Percentiles rank a stretch among this genome's conserved stretches.
phyloP scores from a whole-genome alignment of 2,888 invertebrate genomes.

The Megastigmus dorsalis region DNA sequence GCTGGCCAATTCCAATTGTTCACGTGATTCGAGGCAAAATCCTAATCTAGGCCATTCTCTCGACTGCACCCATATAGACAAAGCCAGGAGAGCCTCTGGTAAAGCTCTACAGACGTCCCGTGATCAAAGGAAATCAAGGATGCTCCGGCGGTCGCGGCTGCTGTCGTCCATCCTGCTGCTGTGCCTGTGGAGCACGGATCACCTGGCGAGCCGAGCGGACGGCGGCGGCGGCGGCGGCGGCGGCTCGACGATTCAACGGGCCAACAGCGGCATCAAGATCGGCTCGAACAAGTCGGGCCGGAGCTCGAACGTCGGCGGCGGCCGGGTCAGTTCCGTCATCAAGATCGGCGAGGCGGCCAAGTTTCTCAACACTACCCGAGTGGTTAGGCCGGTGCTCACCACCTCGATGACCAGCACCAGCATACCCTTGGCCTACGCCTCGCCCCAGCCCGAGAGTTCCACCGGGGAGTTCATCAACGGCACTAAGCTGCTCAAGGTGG shows the following conservation, averaged over 20 bases:
- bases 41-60: too few relatives aligned
- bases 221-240: not conserved
- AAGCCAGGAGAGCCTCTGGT: too few relatives aligned
- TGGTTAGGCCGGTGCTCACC: conserved; percentile 21
- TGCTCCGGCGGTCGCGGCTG: too few relatives aligned
- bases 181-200: not conserved
- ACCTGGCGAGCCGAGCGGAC: not conserved
- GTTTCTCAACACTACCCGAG: conserved; percentile 38
- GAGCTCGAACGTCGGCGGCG: not conserved
- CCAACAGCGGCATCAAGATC: conserved; percentile 43
- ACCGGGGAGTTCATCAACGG: conserved; percentile 25
- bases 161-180: not conserved
- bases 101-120: too few relatives aligned
- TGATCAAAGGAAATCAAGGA: too few relatives aligned
- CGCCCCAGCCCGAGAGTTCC: conserved; percentile 17
- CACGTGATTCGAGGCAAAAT: too few relatives aligned
- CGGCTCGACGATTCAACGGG: conserved; percentile 4
- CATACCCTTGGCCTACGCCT: conserved; percentile 48
- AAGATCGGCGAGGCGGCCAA: conserved; percentile 45
- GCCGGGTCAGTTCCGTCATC: conserved; percentile 44
- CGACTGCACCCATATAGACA: too few relatives aligned
- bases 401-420: conserved; percentile 48
- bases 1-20: too few relatives aligned
- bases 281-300: conserved; percentile 43
- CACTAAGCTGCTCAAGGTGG: conserved; percentile 46